Percentiles rank a stretch among this genome's conserved stretches.
Conservation (phyloP, 2,888 invertebrate genomes). For the Drosophila seclusa region DNA sequence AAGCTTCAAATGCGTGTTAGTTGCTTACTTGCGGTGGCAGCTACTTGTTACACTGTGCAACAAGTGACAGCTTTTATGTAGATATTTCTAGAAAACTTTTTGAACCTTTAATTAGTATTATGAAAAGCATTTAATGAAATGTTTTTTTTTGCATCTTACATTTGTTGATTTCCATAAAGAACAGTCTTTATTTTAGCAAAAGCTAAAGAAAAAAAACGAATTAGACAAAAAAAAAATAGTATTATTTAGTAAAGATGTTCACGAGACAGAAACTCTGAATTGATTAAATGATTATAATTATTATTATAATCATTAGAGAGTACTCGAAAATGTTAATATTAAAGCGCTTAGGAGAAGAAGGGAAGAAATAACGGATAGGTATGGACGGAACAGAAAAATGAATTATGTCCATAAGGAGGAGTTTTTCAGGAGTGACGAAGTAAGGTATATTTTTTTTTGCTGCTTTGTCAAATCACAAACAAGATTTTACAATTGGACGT, state of each 20-base stretch:
- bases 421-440: too few species aligned
- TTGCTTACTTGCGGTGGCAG: background rate
- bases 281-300: too few species aligned
- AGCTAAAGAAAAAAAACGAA: background rate
- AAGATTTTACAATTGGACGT: background rate
- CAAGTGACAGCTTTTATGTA: background rate
- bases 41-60: slow-evolving; percentile 26
- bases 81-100: background rate
- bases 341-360: too few species aligned
- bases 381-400: too few species aligned
- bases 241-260: too few species aligned
- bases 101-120: background rate
- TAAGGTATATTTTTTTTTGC: too few species aligned
- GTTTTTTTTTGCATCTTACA: background rate
- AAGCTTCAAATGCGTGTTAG: slow-evolving; percentile 8
- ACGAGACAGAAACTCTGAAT: too few species aligned
- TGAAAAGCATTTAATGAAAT: background rate
- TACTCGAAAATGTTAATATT: too few species aligned
- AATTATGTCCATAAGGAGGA: background rate
- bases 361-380: too few species aligned
- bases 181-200: background rate
- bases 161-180: background rate
- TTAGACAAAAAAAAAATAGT: background rate
- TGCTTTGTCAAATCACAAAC: too few species aligned
- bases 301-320: too few species aligned